phyloP scores from a whole-genome alignment of 1,140 invertebrate species.

The Calliphora vicina region DNA sequence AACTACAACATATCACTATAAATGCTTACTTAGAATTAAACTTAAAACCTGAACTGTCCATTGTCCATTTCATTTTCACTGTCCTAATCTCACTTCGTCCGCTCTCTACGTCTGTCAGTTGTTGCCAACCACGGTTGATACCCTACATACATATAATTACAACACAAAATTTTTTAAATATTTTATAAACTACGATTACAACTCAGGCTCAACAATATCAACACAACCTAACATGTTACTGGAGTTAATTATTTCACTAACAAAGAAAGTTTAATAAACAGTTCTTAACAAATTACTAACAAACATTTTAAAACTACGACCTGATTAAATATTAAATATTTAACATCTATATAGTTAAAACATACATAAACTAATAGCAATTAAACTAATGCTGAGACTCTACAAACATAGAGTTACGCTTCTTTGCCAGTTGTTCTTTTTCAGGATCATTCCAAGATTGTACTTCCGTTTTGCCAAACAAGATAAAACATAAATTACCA shows the following conservation, averaged over 20 bases:
- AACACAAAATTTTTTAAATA: neutral
- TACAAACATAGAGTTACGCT: constrained; percentile 33
- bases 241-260: neutral
- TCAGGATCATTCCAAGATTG: constrained; percentile 74
- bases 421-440: constrained; percentile 31
- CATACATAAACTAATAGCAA: neutral
- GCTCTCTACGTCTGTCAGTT: no score
- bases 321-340: neutral
- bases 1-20: no score
- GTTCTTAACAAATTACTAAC: neutral
- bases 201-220: no score
- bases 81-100: no score
- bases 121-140: no score
- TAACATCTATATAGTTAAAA: no score
- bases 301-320: neutral
- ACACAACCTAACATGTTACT: no score
- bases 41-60: no score
- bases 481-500: constrained; percentile 73
- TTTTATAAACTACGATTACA: no score
- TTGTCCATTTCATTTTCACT: no score
- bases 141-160: neutral
- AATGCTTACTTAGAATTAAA: no score
- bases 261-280: neutral
- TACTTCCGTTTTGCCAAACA: constrained; percentile 72
- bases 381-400: constrained; percentile 60